These are phyloP conservation scores for Apogon talboti DNA, from an alignment of 2,797 vertebrate species.

Conservation along the genomic window DNA sequence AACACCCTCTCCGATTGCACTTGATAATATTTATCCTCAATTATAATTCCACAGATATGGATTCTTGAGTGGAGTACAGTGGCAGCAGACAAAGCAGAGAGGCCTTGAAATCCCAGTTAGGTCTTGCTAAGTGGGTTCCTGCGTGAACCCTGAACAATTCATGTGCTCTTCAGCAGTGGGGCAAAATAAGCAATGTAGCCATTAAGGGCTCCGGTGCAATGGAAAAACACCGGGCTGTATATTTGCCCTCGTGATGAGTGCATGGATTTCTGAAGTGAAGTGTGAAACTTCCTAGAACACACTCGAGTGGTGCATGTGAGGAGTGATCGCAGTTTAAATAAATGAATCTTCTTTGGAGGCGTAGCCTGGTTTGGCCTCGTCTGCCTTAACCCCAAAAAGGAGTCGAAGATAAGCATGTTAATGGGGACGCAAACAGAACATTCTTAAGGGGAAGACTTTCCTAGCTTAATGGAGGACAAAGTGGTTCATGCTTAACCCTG, in stretches of 20 bases:
- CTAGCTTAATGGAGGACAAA: too few species aligned
- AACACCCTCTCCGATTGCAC: conserved; percentile 79
- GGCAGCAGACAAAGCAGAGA: conserved; percentile 62
- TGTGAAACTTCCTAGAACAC: conserved; percentile 54
- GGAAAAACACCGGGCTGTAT: conserved; percentile 68
- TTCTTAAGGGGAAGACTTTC: background rate
- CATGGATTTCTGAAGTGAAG: conserved; percentile 58
- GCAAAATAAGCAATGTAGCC: conserved; percentile 78
- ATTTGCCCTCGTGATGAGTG: conserved; percentile 74
- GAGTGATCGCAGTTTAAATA: conserved; percentile 66
- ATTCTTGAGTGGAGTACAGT: conserved; percentile 77
- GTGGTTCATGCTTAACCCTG: too few species aligned
- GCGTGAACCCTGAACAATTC: conserved; percentile 55
- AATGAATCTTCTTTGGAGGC: conserved; percentile 39
- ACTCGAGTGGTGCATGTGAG: conserved; percentile 59
- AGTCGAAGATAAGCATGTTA: conserved; percentile 49
- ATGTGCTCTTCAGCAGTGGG: conserved; percentile 56
- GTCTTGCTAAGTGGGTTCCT: conserved; percentile 40
- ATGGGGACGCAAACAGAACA: conserved; percentile 32
- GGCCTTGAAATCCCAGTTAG: conserved; percentile 59
- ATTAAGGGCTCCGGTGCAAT: conserved; percentile 70
- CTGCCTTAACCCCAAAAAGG: conserved; percentile 34
- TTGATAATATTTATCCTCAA: conserved; percentile 83
- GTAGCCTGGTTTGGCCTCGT: background rate
- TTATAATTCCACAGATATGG: conserved; percentile 81